Evolutionary conservation across 2,888 invertebrate genomes (phyloP).

Genomic region (Gymnocheta viridis): DNA sequence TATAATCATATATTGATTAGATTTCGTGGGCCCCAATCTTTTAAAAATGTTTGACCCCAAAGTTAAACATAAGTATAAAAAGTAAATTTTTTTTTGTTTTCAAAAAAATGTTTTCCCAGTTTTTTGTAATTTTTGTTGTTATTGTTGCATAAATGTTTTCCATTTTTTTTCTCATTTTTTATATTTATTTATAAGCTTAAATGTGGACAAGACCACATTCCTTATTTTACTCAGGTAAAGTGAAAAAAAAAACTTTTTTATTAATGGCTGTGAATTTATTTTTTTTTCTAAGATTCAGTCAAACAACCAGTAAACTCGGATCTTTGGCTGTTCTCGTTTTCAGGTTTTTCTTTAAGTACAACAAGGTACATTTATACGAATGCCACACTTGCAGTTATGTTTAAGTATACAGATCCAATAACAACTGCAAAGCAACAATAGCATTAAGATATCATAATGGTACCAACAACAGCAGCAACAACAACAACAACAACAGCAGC

Average conservation of each 20-base stretch:
- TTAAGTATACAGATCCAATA: slow-evolving; percentile 16
- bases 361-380: slow-evolving; percentile 36
- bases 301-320: slow-evolving; percentile 1
- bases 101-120: slow-evolving; percentile 15
- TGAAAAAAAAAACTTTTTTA: slow-evolving; percentile 15
- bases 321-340: slow-evolving; percentile 64
- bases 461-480: not conserved
- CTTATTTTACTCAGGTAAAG: slow-evolving; percentile 54
- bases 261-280: slow-evolving; percentile 66
- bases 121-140: slow-evolving; percentile 29
- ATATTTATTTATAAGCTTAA: slow-evolving; percentile 25
- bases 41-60: not conserved
- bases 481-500: slow-evolving; percentile 14
- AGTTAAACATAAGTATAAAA: slow-evolving; percentile 10
- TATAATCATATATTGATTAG: not conserved
- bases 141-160: slow-evolving; percentile 28
- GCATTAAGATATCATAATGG: slow-evolving; percentile 42
- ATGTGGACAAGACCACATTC: slow-evolving; percentile 68
- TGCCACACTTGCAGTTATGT: slow-evolving; percentile 38
- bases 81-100: slow-evolving; percentile 37
- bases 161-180: slow-evolving; percentile 3
- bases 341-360: slow-evolving; percentile 51
- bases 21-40: not conserved
- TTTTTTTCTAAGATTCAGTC: slow-evolving; percentile 15
- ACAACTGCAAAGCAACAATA: not conserved